A percentile compares a stretch with the other conserved stretches of the same genome.
Conservation (phyloP, 2,113 vertebrate genomes). For the Callipepla squamata region DNA sequence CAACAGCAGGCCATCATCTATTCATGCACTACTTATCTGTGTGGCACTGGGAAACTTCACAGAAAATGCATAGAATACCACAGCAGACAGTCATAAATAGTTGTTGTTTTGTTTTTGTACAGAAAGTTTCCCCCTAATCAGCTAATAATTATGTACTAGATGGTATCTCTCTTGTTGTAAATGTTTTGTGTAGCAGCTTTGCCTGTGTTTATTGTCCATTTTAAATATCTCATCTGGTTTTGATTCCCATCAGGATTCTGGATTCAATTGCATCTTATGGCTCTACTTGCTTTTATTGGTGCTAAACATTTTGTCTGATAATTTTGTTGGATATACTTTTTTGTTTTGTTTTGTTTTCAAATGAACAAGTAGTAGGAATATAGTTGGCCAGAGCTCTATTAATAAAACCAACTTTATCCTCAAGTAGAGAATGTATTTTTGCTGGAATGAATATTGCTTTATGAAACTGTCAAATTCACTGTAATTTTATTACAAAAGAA, state of each 20-base stretch:
- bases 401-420: slow-evolving; percentile 45
- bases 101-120: accelerated
- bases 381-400: slow-evolving; percentile 39
- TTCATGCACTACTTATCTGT: background rate
- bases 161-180: background rate
- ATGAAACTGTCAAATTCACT: slow-evolving; percentile 61
- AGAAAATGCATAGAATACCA: background rate
- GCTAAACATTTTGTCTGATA: slow-evolving; percentile 53
- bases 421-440: slow-evolving; percentile 60
- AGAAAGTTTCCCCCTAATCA: background rate
- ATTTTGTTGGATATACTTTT: slow-evolving; percentile 40
- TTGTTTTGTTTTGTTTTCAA: background rate
- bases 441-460: slow-evolving; percentile 65
- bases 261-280: background rate
- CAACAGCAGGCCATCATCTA: background rate
- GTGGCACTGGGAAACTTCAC: background rate
- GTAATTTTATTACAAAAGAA: slow-evolving; percentile 63
- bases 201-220: background rate
- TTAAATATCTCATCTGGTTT: slow-evolving; percentile 48
- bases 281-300: slow-evolving; percentile 44
- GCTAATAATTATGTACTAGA: background rate
- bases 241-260: slow-evolving; percentile 31
- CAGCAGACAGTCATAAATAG: background rate
- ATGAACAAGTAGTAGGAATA: slow-evolving; percentile 43
- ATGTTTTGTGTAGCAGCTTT: background rate